These are phyloP conservation scores for Pristionchus exspectatus DNA, from an alignment of 2,888 invertebrate genomes.

Conservation along the genomic window DNA sequence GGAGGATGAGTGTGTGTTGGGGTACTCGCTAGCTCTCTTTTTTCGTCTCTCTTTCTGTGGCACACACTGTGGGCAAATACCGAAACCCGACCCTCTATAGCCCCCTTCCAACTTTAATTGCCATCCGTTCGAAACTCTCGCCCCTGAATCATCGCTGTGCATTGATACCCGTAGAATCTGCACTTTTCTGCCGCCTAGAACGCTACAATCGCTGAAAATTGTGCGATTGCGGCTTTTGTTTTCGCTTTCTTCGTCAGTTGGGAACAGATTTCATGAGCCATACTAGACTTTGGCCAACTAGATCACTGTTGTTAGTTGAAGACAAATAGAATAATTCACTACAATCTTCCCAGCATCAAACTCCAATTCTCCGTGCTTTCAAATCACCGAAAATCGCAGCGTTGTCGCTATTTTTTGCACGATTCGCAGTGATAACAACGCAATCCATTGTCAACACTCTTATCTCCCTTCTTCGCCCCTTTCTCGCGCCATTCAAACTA, in stretches of 20 bases:
- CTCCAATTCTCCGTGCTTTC: not conserved
- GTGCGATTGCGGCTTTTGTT: not conserved
- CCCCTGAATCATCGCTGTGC: not conserved
- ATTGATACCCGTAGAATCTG: not conserved
- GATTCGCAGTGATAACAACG: slow-evolving; percentile 4
- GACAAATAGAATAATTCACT: too few species aligned
- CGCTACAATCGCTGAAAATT: not conserved
- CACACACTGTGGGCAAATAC: slow-evolving; percentile 18
- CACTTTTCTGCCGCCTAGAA: not conserved
- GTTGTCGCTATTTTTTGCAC: slow-evolving; percentile 28
- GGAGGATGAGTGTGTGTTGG: too few species aligned
- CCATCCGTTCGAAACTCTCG: not conserved
- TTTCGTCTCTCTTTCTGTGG: not conserved
- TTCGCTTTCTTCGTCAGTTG: not conserved
- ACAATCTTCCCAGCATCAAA: too few species aligned
- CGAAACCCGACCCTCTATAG: not conserved
- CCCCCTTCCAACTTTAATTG: not conserved
- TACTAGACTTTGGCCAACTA: too few species aligned
- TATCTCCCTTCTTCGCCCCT: not conserved
- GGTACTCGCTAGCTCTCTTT: not conserved
- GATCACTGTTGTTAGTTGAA: too few species aligned
- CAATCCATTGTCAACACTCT: not conserved
- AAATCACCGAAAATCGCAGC: not conserved
- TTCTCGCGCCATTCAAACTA: slow-evolving; percentile 1
- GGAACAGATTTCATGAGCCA: too few species aligned